Conservation (phyloP, 2,797 vertebrate species). For the Eulemur coronatus region DNA sequence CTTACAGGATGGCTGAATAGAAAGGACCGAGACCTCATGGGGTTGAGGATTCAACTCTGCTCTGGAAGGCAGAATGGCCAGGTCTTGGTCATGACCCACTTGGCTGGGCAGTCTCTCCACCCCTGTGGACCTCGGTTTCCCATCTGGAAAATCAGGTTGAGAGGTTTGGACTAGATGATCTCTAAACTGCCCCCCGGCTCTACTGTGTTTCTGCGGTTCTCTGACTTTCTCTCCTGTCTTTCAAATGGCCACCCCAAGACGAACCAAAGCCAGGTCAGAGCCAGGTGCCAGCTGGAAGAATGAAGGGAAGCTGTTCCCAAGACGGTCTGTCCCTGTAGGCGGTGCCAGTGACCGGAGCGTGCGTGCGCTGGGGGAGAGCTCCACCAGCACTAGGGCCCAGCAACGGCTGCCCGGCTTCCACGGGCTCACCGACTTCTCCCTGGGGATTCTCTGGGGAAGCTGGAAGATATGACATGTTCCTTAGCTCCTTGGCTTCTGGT, state of each 20-base stretch:
- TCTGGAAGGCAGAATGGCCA: neutral
- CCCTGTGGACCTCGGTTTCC: neutral
- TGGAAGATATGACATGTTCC: neutral
- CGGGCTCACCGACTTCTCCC: neutral
- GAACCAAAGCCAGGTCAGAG: neutral
- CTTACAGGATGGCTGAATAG: neutral
- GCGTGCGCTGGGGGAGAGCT: rapidly evolving
- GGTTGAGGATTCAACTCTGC: neutral
- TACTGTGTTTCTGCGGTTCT: neutral
- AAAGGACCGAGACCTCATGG: neutral
- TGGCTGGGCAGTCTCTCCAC: neutral
- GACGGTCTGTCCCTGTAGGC: neutral
- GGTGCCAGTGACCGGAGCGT: neutral
- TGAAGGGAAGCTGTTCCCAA: neutral
- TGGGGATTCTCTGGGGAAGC: neutral
- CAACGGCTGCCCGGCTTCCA: neutral
- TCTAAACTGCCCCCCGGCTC: neutral
- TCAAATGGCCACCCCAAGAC: neutral
- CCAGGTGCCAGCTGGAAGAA: neutral
- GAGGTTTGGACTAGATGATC: too few species aligned
- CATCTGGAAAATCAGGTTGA: neutral
- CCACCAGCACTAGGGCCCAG: neutral
- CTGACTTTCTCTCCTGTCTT: neutral
- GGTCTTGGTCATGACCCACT: neutral
- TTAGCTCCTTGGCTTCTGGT: neutral